These are phyloP conservation scores for Edolisoma coerulescens DNA, from an alignment of 2,113 vertebrate genomes.

Conservation along the genomic window DNA sequence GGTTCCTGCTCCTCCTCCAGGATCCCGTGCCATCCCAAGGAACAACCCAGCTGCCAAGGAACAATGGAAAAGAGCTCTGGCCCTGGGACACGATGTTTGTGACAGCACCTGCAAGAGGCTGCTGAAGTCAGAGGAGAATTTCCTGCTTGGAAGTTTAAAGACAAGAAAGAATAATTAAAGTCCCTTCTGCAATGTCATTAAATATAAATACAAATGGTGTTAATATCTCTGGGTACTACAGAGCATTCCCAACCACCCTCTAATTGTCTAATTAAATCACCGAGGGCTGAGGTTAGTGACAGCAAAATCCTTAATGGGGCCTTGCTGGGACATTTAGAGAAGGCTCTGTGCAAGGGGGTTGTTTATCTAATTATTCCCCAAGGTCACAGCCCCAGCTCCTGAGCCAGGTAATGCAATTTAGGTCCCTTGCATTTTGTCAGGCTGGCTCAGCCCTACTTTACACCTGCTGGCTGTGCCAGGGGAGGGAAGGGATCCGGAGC, in stretches of 20 bases:
- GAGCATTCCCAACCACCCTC: constrained; percentile 50
- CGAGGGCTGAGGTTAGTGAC: constrained; percentile 56
- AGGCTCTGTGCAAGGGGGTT: constrained; percentile 14
- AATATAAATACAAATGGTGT: constrained; percentile 63
- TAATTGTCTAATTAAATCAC: constrained; percentile 71
- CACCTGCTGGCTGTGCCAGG: rapidly evolving
- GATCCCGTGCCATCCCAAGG: too few species aligned
- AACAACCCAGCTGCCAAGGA: neutral
- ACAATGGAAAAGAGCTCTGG: neutral
- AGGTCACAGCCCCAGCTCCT: constrained; percentile 15
- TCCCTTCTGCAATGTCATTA: constrained; percentile 36
- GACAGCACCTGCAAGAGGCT: neutral
- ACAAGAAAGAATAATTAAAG: constrained; percentile 51
- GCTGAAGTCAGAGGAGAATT: neutral
- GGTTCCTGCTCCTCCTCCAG: neutral
- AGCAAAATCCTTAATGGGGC: constrained; percentile 52
- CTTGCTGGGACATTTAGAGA: constrained; percentile 52
- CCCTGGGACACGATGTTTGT: neutral
- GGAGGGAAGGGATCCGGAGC: neutral
- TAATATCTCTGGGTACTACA: constrained; percentile 60
- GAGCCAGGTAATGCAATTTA: constrained; percentile 38
- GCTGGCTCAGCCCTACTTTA: constrained; percentile 8
- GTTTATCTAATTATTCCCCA: constrained; percentile 67
- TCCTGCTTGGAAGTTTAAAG: constrained; percentile 10
- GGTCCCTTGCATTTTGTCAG: neutral